A percentile compares a stretch with the other conserved stretches of the same genome.
These are phyloP conservation scores for Gouania willdenowi DNA, from an alignment of 2,797 vertebrate genomes.

Conservation along the genomic window DNA sequence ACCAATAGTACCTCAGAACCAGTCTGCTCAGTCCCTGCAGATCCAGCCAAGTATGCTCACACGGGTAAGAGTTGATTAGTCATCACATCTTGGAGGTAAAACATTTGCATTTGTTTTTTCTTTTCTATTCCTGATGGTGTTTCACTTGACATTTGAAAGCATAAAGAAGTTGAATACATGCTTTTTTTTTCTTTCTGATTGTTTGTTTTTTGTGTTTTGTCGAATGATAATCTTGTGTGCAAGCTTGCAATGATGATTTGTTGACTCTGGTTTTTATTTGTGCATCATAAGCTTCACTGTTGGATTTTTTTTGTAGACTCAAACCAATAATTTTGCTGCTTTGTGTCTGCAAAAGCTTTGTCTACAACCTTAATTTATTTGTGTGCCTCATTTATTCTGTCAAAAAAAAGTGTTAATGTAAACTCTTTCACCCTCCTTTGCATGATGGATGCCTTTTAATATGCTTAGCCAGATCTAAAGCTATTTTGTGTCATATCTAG, in stretches of 20 bases:
- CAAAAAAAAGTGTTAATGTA: background rate
- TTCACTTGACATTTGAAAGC: background rate
- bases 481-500: too few species aligned
- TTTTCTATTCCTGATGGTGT: too few species aligned
- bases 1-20: slow-evolving; percentile 91
- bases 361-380: too few species aligned
- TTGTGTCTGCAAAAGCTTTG: background rate
- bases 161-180: background rate
- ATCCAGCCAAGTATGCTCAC: slow-evolving; percentile 94
- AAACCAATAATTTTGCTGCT: background rate
- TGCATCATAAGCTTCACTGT: background rate
- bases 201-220: background rate
- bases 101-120: background rate
- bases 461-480: too few species aligned
- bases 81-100: background rate
- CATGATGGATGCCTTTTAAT: too few species aligned
- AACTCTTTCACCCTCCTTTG: too few species aligned
- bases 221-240: background rate
- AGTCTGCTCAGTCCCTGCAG: slow-evolving; percentile 91
- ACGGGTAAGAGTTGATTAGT: slow-evolving; percentile 81
- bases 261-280: background rate
- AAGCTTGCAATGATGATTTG: background rate
- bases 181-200: background rate
- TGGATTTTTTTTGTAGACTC: background rate
- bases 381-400: too few species aligned